Evolutionary conservation across 23 tunicate genomes (phyloP).

Genomic region (Trididemnum miniatum): DNA sequence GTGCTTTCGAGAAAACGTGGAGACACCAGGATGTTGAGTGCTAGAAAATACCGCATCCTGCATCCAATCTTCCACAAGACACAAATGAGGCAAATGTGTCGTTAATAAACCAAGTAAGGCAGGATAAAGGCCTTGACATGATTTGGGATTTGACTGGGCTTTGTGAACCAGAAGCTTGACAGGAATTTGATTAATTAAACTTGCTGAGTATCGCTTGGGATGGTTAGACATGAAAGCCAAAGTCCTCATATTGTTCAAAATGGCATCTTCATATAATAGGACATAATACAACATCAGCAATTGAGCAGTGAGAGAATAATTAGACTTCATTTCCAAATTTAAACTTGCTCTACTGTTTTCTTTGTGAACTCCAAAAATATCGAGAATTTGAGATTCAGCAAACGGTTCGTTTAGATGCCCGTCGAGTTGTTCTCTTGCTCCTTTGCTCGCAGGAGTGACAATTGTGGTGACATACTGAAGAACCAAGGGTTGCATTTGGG

Average conservation of each 20-base stretch:
- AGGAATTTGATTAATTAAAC: slow-evolving; percentile 73
- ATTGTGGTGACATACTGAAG: slow-evolving; percentile 73
- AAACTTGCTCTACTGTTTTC: not conserved
- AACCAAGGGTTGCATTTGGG: slow-evolving; percentile 75
- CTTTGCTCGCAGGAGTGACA: slow-evolving; percentile 70
- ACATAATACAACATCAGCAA: slow-evolving; percentile 89
- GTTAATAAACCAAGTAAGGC: slow-evolving; percentile 79
- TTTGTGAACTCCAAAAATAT: slow-evolving; percentile 33
- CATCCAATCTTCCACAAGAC: slow-evolving; percentile 84
- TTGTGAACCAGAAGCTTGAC: slow-evolving; percentile 72
- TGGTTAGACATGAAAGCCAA: slow-evolving; percentile 53
- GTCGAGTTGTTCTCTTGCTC: slow-evolving; percentile 8
- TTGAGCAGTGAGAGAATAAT: slow-evolving; percentile 53
- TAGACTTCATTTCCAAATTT: not conserved
- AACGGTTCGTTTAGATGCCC: slow-evolving; percentile 82
- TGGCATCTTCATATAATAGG: slow-evolving; percentile 73
- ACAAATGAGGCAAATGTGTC: slow-evolving; percentile 85
- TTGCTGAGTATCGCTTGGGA: slow-evolving; percentile 59
- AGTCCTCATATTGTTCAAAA: slow-evolving; percentile 73
- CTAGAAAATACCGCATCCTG: slow-evolving; percentile 28
- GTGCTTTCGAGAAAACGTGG: not conserved
- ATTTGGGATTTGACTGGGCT: slow-evolving; percentile 68
- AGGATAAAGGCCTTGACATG: slow-evolving; percentile 80
- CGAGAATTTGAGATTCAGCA: slow-evolving; percentile 50
- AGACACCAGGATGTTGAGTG: not conserved